phyloP scores from a whole-genome alignment of 2,113 vertebrate species.

The Anguilla japonica region DNA sequence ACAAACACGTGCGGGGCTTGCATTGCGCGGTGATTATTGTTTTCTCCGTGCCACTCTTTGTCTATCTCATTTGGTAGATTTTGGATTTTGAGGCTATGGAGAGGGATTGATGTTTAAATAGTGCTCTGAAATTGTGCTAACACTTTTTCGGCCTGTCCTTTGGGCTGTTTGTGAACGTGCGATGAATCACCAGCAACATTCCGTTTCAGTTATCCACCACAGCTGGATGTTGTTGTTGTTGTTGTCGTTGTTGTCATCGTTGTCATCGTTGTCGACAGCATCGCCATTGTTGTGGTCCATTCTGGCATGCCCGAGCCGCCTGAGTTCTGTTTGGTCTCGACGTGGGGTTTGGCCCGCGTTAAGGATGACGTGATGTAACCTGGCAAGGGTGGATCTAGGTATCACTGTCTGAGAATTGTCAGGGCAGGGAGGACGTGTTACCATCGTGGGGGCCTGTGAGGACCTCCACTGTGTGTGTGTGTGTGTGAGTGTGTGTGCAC shows the following conservation, averaged over 20 bases:
- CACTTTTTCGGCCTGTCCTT: background rate
- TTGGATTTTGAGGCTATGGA: background rate
- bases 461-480: constrained; percentile 12
- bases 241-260: background rate
- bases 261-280: background rate
- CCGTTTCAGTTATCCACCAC: background rate
- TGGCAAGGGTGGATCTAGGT: background rate
- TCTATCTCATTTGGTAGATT: background rate
- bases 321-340: background rate
- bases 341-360: background rate
- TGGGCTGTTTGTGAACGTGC: background rate
- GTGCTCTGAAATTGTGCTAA: background rate
- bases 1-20: background rate
- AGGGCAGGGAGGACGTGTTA: constrained; percentile 34
- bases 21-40: background rate
- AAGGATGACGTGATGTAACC: background rate
- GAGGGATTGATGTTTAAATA: background rate
- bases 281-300: background rate
- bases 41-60: background rate
- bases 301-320: background rate
- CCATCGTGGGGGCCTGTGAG: constrained; percentile 38
- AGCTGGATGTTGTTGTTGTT: background rate
- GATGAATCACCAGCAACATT: background rate
- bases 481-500: background rate
- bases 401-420: background rate